Base-by-base conservation (phyloP, 1,140 invertebrate genomes). In the Cydia splendana region DNA sequence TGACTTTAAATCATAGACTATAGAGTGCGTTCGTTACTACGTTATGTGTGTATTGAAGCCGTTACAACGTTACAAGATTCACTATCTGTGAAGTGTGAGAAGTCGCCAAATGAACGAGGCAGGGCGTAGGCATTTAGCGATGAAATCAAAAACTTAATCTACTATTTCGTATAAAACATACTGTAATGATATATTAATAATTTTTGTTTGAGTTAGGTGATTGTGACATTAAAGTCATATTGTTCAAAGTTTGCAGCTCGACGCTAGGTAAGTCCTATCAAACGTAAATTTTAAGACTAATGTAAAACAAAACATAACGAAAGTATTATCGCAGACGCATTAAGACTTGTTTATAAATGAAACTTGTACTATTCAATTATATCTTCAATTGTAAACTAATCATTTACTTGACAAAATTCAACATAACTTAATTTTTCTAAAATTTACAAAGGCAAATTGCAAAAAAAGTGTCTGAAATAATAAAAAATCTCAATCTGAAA, bases 31-130 rank as follows among this genome's bases (percentile, higher is more conserved):
- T 62, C 18, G 6, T 18, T 62, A 62, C 57, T 62, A 62, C 57
- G 57, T 62, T 13, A 12, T 53, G 51, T 53, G 57, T 62, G 57
- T 24, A 62, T 5, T 9, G 57, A 20, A 24, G 57, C 57, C 57
- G 20, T 62, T 62, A 20, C n/a, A 62, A 9, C 18, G 18, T 62
- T 62, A 24, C 18, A 62, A 10, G 18, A 62, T 62, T 62, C 20
- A 62, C 18, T 62, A 62, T 62, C 57, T 62, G 57, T 62, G 57
- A 62, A 24, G 57, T 62, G 53, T 57, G 57, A 62, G 20, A 62
- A 62, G 15, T 53, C n/a, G 51, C 6, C 5, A 62, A 62, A 6
- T 48, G 45, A 48, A 62, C 57, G 20, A 6, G 57, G 20, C 57
- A 62, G 57, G 57, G 57, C 57, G 57, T 62, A 62, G 57, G 18